phyloP scores from a whole-genome alignment of 2,113 vertebrate species.

The Dissostichus mawsoni region DNA sequence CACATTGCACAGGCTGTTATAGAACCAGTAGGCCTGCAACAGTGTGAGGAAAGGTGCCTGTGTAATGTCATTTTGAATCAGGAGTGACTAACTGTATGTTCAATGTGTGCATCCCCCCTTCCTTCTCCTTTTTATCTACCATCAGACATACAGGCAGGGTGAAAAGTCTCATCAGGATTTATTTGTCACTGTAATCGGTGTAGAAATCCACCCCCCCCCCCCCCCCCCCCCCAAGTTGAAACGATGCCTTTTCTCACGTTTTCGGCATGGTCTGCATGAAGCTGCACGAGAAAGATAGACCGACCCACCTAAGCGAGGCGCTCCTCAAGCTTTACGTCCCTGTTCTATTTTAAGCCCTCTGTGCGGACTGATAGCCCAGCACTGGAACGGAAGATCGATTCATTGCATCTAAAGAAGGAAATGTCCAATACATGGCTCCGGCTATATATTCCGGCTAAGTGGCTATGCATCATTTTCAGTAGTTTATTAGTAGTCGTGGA shows the following conservation, averaged over 20 bases:
- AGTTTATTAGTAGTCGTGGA: constrained; percentile 49
- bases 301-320: constrained; percentile 70
- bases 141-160: constrained; percentile 17
- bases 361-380: constrained; percentile 73
- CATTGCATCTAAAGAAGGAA: constrained; percentile 83
- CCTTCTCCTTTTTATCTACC: constrained; percentile 15
- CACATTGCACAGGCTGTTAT: constrained; percentile 65
- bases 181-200: constrained; percentile 54
- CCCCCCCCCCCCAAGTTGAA: constrained; percentile 30
- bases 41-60: constrained; percentile 53
- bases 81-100: constrained; percentile 27
- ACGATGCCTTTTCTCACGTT: constrained; percentile 9
- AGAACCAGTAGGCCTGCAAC: constrained; percentile 67
- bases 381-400: constrained; percentile 77
- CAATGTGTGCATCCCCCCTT: constrained; percentile 30
- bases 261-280: constrained; percentile 41
- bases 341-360: constrained; percentile 81
- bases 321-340: constrained; percentile 69
- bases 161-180: constrained; percentile 53
- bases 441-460: constrained; percentile 54
- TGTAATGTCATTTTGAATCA: constrained; percentile 64
- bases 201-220: constrained; percentile 21
- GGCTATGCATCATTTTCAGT: constrained; percentile 70
- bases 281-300: constrained; percentile 50
- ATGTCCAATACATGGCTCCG: constrained; percentile 66